Percentiles rank a stretch among this genome's conserved stretches.
Evolutionary conservation across 2,888 invertebrate species (phyloP).

Genomic region (Heliconius hortense): DNA sequence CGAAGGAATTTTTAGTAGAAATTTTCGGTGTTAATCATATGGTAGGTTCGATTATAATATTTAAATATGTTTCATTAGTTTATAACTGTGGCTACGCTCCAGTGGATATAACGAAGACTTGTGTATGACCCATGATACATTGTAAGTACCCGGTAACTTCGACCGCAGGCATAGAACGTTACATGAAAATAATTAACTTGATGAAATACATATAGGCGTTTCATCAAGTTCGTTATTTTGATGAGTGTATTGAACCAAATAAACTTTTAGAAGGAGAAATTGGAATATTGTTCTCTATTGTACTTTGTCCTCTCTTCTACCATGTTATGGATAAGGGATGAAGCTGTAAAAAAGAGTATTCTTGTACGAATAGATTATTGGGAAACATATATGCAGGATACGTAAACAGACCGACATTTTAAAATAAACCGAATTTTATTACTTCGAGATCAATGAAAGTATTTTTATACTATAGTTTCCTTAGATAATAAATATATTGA

Average conservation of each 20-base stretch:
- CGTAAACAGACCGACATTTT: conserved; percentile 33
- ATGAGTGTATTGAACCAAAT: background rate
- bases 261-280: background rate
- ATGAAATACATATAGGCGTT: too few relatives aligned
- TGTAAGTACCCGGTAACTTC: too few relatives aligned
- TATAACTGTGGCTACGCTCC: background rate
- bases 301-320: background rate
- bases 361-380: background rate
- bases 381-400: background rate
- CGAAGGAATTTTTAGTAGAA: background rate
- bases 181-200: too few relatives aligned
- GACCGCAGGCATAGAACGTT: too few relatives aligned
- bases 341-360: background rate
- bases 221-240: background rate
- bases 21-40: background rate
- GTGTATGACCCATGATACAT: background rate
- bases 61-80: background rate
- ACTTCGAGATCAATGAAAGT: conserved; percentile 29
- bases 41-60: background rate
- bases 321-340: background rate
- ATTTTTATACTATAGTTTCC: conserved; percentile 18
- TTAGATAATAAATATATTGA: background rate
- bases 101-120: background rate
- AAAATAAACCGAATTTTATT: conserved; percentile 36
- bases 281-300: background rate